phyloP scores from a whole-genome alignment of 2,797 vertebrate species.

The Peromyscus eremicus region DNA sequence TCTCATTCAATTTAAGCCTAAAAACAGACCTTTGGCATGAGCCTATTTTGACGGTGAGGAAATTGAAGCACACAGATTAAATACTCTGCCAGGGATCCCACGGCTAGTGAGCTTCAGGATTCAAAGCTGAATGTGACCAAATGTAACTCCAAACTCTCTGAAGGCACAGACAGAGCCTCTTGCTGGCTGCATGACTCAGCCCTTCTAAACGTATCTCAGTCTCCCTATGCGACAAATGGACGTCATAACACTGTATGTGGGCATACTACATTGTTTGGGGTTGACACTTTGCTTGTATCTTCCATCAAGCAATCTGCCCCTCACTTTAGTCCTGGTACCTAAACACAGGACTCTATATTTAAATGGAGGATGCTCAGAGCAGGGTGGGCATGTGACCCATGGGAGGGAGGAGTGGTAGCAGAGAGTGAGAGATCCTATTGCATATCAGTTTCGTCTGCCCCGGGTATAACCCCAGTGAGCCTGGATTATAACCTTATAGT shows the following conservation, averaged over 20 bases:
- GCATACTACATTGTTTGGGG: background rate
- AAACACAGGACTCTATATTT: background rate
- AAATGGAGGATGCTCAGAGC: background rate
- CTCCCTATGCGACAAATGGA: background rate
- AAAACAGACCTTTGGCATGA: constrained; percentile 69
- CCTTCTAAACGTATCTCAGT: background rate
- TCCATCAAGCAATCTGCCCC: background rate
- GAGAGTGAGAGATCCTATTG: background rate
- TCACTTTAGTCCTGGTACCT: background rate
- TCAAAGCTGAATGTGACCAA: background rate
- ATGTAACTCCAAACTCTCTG: background rate
- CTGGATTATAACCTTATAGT: background rate
- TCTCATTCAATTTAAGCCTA: constrained; percentile 59
- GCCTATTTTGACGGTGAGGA: constrained; percentile 58
- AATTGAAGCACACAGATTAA: constrained; percentile 50
- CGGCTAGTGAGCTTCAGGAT: background rate
- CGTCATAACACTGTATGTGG: background rate
- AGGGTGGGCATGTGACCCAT: background rate
- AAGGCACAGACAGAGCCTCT: background rate
- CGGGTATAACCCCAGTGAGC: background rate
- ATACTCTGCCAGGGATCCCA: background rate
- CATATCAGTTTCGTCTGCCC: background rate
- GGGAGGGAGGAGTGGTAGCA: background rate
- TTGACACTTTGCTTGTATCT: background rate
- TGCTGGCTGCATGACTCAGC: background rate